Conservation (phyloP, 2,888 invertebrate species). For the Chrysopilus asiliformis region DNA sequence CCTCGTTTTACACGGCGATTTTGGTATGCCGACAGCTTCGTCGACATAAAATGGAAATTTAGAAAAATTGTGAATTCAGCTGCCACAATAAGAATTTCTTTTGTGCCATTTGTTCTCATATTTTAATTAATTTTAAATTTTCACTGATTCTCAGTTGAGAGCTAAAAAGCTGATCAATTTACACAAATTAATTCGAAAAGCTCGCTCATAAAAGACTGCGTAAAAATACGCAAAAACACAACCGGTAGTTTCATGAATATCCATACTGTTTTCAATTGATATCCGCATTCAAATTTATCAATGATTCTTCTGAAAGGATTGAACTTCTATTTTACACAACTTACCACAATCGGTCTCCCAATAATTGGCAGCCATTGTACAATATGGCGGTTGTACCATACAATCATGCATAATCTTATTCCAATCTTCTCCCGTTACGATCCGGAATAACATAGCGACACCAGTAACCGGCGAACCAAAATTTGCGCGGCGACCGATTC, state of each 20-base stretch:
- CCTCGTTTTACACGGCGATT: no score
- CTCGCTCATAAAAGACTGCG: neutral
- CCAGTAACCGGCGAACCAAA: constrained; percentile 97
- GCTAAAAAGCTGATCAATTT: no score
- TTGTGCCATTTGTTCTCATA: no score
- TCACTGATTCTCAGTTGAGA: no score
- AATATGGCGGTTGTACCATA: constrained; percentile 95
- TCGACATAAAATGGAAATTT: no score
- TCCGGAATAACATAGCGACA: constrained; percentile 94
- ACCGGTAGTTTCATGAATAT: neutral
- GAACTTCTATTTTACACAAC: constrained; percentile 6
- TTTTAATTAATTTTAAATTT: no score
- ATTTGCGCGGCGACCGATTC: constrained; percentile 94
- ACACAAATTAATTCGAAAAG: no score
- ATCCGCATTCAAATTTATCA: neutral
- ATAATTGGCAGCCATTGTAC: constrained; percentile 84
- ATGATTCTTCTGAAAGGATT: neutral
- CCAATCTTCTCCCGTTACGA: constrained; percentile 99
- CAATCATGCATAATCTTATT: constrained; percentile 99
- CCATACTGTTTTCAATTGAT: neutral
- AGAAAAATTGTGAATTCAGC: no score
- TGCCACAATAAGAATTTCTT: no score
- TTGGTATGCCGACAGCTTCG: no score
- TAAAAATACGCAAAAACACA: no score
- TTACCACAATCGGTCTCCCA: constrained; percentile 98